Evolutionary conservation across 2,888 invertebrate genomes (phyloP).

Genomic region (Phaonia tiefii): DNA sequence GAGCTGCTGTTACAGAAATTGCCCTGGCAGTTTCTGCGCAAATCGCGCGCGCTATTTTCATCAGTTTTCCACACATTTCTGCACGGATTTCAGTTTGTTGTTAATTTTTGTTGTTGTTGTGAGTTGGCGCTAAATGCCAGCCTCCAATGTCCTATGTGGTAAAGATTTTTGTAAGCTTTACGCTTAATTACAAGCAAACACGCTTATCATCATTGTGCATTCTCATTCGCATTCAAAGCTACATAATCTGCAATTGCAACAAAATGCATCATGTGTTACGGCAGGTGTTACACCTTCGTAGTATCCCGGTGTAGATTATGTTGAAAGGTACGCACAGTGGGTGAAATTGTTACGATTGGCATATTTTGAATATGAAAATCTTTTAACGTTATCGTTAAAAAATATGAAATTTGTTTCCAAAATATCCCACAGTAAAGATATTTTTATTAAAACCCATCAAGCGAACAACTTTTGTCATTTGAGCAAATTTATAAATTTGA

Average conservation of each 20-base stretch:
- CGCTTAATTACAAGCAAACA: conserved; percentile 64
- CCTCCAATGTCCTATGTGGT: conserved; percentile 11
- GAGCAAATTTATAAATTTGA: too few species aligned
- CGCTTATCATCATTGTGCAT: conserved; percentile 62
- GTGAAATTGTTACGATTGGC: too few species aligned
- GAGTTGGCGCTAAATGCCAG: conserved; percentile 49
- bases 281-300: conserved; percentile 44
- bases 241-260: conserved; percentile 8
- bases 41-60: not conserved
- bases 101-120: not conserved
- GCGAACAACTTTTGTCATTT: too few species aligned
- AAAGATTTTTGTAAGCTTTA: conserved; percentile 7
- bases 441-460: too few species aligned
- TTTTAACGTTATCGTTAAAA: too few species aligned
- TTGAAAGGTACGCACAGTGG: too few species aligned
- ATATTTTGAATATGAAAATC: too few species aligned
- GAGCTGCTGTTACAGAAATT: too few species aligned
- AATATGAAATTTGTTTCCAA: too few species aligned
- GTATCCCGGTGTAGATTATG: not conserved
- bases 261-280: conserved; percentile 48
- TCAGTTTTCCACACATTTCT: not conserved
- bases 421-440: too few species aligned
- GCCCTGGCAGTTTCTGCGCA: conserved; percentile 2
- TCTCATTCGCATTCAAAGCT: conserved; percentile 19
- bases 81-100: not conserved